Evolutionary conservation across 2,113 vertebrate species (phyloP).

Genomic region (Mesocricetus auratus): DNA sequence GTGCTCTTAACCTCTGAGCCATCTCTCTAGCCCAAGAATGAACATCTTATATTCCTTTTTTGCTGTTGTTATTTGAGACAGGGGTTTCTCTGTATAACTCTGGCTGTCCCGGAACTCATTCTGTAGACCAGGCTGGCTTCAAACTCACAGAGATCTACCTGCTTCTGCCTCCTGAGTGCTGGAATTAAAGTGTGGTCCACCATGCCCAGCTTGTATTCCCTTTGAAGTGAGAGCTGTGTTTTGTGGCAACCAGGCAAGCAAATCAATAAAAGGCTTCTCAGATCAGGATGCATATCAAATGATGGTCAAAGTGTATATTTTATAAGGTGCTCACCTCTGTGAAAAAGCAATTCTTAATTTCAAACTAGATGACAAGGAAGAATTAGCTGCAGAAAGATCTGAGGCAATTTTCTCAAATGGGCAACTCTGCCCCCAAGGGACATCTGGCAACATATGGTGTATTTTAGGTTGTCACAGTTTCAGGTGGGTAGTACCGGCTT

Average conservation of each 20-base stretch:
- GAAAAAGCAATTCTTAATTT: neutral
- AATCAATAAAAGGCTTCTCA: neutral
- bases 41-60: neutral
- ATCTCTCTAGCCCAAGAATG: too few species aligned
- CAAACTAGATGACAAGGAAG: neutral
- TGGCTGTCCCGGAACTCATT: neutral
- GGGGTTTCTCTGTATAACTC: neutral
- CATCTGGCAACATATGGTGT: neutral
- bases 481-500: neutral
- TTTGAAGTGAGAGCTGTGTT: neutral
- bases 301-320: neutral
- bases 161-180: neutral
- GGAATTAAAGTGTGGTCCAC: neutral
- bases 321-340: neutral
- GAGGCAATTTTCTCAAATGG: neutral
- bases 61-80: neutral
- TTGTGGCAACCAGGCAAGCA: neutral
- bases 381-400: neutral
- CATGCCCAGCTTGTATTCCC: neutral
- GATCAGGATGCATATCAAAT: neutral
- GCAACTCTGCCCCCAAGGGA: neutral
- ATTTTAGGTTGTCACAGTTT: neutral
- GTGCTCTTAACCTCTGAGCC: too few species aligned
- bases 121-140: neutral
- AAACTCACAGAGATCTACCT: neutral